Conservation (phyloP, 2,113 vertebrate genomes). For the Girardinichthys multiradiatus region DNA sequence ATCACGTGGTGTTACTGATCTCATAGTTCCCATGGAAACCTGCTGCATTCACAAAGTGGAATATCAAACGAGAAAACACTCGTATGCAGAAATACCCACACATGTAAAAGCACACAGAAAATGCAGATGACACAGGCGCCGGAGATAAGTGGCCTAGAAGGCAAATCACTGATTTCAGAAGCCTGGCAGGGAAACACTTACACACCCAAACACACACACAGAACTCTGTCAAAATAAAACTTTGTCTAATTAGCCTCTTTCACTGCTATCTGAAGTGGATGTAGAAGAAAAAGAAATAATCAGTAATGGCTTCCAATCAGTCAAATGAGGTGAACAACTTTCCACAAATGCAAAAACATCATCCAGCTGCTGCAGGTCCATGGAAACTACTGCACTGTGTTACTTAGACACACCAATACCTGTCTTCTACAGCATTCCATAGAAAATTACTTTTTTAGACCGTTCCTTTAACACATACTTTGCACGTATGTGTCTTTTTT, state of each 20-base stretch:
- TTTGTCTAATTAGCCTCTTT: not conserved
- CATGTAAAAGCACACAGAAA: slow-evolving; percentile 20
- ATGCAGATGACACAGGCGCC: slow-evolving; percentile 22
- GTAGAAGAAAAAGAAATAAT: not conserved
- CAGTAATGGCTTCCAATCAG: not conserved
- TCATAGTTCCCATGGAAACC: slow-evolving; percentile 74
- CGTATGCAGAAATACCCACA: slow-evolving; percentile 18
- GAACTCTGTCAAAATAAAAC: not conserved
- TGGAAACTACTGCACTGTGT: slow-evolving; percentile 13
- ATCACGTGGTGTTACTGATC: slow-evolving; percentile 49
- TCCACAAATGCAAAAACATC: not conserved
- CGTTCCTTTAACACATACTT: slow-evolving; percentile 30
- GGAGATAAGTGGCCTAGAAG: slow-evolving; percentile 12
- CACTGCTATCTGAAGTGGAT: not conserved
- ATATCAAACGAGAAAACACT: slow-evolving; percentile 20
- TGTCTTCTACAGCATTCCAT: slow-evolving; percentile 35
- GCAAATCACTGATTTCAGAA: not conserved
- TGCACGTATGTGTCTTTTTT: slow-evolving; percentile 12
- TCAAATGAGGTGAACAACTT: slow-evolving; percentile 4
- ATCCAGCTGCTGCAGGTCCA: slow-evolving; percentile 17
- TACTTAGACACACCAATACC: slow-evolving; percentile 32
- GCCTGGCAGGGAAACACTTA: not conserved
- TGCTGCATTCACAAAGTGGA: slow-evolving; percentile 29
- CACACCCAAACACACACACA: not conserved
- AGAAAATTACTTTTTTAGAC: slow-evolving; percentile 25